A percentile compares a stretch with the other conserved stretches of the same genome.
These are phyloP conservation scores for Erpornis zantholeuca DNA, from an alignment of 2,113 vertebrate species.

Conservation along the genomic window DNA sequence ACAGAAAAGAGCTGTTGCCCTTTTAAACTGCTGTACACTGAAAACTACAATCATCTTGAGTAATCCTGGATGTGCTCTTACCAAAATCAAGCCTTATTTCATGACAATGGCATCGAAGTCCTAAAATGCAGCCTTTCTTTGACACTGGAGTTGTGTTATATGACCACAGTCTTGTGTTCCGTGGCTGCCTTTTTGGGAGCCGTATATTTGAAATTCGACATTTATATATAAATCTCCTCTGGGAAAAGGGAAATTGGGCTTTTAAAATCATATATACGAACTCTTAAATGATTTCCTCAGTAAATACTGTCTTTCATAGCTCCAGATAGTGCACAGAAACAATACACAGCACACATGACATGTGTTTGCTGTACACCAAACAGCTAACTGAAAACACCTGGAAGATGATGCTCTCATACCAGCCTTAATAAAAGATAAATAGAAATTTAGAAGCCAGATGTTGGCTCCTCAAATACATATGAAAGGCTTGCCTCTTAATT, in stretches of 20 bases:
- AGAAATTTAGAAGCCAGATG: background rate
- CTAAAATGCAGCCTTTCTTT: constrained; percentile 1
- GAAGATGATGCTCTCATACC: background rate
- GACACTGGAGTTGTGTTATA: background rate
- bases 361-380: background rate
- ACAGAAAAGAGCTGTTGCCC: background rate
- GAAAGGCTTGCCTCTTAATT: background rate
- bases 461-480: background rate
- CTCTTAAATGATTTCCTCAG: background rate
- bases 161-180: background rate
- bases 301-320: background rate
- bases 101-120: background rate
- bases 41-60: background rate
- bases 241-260: background rate
- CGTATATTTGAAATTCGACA: background rate
- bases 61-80: background rate
- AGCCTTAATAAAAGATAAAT: background rate
- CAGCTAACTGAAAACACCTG: background rate
- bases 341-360: background rate
- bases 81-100: background rate
- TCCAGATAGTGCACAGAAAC: background rate
- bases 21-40: background rate
- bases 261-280: background rate
- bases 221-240: background rate
- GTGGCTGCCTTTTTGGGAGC: background rate